Percentiles rank a stretch among this genome's conserved stretches.
phyloP scores from a whole-genome alignment of 2,113 vertebrate genomes.

The Neopipo cinnamomea region DNA sequence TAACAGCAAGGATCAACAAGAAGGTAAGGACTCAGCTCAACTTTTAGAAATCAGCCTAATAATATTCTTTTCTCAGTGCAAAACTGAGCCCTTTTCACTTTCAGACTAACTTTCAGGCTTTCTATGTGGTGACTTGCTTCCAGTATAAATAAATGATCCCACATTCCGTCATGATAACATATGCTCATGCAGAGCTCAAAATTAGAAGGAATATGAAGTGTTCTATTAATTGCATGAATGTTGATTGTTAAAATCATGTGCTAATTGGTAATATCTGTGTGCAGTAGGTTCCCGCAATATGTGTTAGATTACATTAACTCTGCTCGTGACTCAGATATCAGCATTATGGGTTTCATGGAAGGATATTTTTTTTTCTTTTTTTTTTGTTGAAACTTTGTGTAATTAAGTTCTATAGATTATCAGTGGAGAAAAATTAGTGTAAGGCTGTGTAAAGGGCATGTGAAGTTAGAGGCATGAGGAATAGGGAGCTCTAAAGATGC shows the following conservation, averaged over 20 bases:
- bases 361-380: not conserved
- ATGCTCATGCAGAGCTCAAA: conserved; percentile 63
- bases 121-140: conserved; percentile 38
- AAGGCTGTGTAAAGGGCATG: conserved; percentile 30
- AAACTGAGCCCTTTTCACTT: conserved; percentile 10
- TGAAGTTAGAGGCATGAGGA: conserved; percentile 37
- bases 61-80: not conserved
- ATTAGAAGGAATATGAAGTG: conserved; percentile 69
- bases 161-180: conserved; percentile 69
- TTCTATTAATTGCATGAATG: conserved; percentile 71
- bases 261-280: conserved; percentile 78
- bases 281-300: conserved; percentile 69
- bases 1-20: not conserved
- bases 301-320: conserved; percentile 72
- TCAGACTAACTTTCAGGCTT: conserved; percentile 35
- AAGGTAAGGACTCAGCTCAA: not conserved
- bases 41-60: not conserved
- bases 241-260: conserved; percentile 73
- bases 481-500: not conserved
- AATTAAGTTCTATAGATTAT: conserved; percentile 73
- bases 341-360: conserved; percentile 53
- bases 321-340: conserved; percentile 67
- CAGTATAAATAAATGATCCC: conserved; percentile 60
- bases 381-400: not conserved
- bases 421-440: conserved; percentile 31